These are phyloP conservation scores for Metallyticus violacea DNA, from an alignment of 2,888 invertebrate genomes.

Conservation along the genomic window DNA sequence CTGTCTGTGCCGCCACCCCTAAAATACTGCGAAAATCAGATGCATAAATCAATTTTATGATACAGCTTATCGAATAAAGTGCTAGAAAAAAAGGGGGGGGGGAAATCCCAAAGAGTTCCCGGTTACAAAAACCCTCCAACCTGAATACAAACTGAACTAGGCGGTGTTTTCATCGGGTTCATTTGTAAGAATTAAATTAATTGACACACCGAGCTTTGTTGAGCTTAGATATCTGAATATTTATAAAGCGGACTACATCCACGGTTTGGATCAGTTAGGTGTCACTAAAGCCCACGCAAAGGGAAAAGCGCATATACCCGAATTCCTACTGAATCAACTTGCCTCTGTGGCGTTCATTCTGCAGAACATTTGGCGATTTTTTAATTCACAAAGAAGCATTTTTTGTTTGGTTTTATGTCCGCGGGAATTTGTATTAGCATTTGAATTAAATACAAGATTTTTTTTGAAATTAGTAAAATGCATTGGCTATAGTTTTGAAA, in stretches of 20 bases:
- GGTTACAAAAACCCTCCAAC: too few species aligned
- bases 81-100: not conserved
- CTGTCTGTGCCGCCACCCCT: too few species aligned
- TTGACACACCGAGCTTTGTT: not conserved
- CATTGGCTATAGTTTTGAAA: too few species aligned
- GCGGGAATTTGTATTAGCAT: too few species aligned
- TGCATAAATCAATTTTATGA: slow-evolving; percentile 10
- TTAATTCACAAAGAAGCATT: too few species aligned
- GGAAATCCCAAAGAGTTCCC: too few species aligned
- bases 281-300: not conserved
- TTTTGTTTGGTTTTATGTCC: too few species aligned
- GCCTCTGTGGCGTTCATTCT: too few species aligned
- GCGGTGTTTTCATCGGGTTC: not conserved
- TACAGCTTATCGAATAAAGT: slow-evolving; percentile 1
- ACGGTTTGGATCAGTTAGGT: not conserved
- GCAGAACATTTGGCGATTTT: too few species aligned
- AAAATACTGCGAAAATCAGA: not conserved
- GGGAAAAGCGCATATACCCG: not conserved
- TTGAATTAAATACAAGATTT: too few species aligned
- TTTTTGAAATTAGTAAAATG: too few species aligned
- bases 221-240: not conserved
- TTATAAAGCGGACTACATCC: not conserved
- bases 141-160: not conserved
- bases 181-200: not conserved
- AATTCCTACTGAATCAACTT: not conserved